Percentiles rank a stretch among this genome's conserved stretches.
Evolutionary conservation across 2,113 vertebrate genomes (phyloP).

Genomic region (Macquaria ambigua): DNA sequence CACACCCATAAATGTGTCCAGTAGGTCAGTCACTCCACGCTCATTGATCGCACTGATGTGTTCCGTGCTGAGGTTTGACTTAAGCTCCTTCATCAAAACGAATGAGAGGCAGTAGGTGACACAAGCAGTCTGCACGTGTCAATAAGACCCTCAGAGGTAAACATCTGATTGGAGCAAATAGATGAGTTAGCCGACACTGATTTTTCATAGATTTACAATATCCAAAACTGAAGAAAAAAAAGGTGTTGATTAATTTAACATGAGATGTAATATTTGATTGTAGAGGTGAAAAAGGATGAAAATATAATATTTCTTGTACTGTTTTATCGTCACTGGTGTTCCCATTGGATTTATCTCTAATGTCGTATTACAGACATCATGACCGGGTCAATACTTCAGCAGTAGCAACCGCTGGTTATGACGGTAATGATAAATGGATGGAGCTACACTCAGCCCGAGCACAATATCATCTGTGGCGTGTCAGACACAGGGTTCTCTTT

Average conservation of each 20-base stretch:
- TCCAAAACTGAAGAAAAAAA: not conserved
- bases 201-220: slow-evolving; percentile 19
- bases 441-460: slow-evolving; percentile 87
- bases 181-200: not conserved
- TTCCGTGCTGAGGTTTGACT: slow-evolving; percentile 73
- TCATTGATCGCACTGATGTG: slow-evolving; percentile 83
- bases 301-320: slow-evolving; percentile 16
- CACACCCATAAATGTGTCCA: slow-evolving; percentile 87
- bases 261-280: slow-evolving; percentile 34
- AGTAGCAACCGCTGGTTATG: slow-evolving; percentile 74
- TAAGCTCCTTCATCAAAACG: slow-evolving; percentile 74
- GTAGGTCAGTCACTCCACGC: slow-evolving; percentile 77
- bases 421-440: slow-evolving; percentile 84
- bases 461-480: slow-evolving; percentile 89
- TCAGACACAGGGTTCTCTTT: slow-evolving; percentile 85
- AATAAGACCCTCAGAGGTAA: slow-evolving; percentile 52
- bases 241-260: slow-evolving; percentile 16
- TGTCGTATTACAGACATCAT: slow-evolving; percentile 70
- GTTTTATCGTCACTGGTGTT: slow-evolving; percentile 55
- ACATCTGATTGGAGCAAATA: slow-evolving; percentile 29
- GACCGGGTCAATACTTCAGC: slow-evolving; percentile 78
- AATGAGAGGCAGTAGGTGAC: slow-evolving; percentile 68
- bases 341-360: slow-evolving; percentile 71
- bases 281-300: slow-evolving; percentile 49
- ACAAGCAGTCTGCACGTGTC: slow-evolving; percentile 63